Evolutionary conservation across 2,888 invertebrate species (phyloP), one percentile per base, ranked within the genome.

Genomic region (Leucophora obtusa): DNA sequence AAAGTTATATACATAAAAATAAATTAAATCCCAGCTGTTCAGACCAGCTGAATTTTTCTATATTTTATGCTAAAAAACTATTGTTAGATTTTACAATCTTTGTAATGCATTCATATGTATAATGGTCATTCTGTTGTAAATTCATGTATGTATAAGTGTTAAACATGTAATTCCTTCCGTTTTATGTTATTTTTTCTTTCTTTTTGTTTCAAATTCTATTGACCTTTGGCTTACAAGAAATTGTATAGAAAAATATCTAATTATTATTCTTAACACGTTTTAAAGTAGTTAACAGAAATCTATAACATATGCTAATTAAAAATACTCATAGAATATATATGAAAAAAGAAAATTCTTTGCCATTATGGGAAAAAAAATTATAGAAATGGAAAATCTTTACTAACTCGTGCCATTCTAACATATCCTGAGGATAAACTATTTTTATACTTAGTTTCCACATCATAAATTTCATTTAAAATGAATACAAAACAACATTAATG

Each of bases 241-340:
- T 43, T 35, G 10, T 18, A 1, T 56, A 14, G 24, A 43, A 17
- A 54, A 54, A 35, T 10, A 2, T 51, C 28, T 21, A 18, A 53
- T 43, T 28, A 50, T 35, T 70, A 76, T 68, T 53, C 62, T 35
- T 50, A 58, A 50, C 51, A 38, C 58, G 35, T 66, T 59, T 50
- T 9, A 43, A 17, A 65, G 35, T 17, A 33, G 59, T 56, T 58
- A 68, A n/a, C 38, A 50, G 35, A 62, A 53, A 72, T 68, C 72
- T 35, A 11, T 10, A 43, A 43, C 72, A 78, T 56, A 56, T 72
- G 68, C 21, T 73, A 78, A 63, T 72, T 56, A 43, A 68, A 62
- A 43, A 15, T 38, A 38, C 28, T 28, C 28, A 6, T 28, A 7
- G 28, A 28, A 28, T 28, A 28, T 7, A 28, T 28, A 28, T 28